A percentile compares a stretch with the other conserved stretches of the same genome.
These are phyloP conservation scores for Oscheius sp. DNA, from an alignment of 2,888 invertebrate species.

Conservation along the genomic window DNA sequence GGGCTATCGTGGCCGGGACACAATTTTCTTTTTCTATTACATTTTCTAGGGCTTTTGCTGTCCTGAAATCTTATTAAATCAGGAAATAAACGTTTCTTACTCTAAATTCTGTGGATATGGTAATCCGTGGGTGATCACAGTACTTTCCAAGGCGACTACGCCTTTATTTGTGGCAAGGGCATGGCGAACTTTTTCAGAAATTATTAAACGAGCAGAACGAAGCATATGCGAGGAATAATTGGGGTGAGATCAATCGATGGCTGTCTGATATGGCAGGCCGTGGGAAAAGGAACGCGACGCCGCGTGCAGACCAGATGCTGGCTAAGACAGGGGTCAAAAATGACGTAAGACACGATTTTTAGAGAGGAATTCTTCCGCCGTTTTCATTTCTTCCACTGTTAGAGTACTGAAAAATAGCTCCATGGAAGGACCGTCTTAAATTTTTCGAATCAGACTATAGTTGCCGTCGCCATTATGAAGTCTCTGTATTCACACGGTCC, in stretches of 20 bases:
- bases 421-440: too few relatives aligned
- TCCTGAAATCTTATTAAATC: slow-evolving; percentile 75
- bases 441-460: too few relatives aligned
- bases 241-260: too few relatives aligned
- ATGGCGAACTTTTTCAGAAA: slow-evolving; percentile 42
- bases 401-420: too few relatives aligned
- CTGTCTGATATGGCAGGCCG: slow-evolving; percentile 1
- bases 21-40: slow-evolving; percentile 81
- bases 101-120: slow-evolving; percentile 90
- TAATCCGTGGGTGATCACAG: slow-evolving; percentile 98
- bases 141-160: slow-evolving; percentile 93
- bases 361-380: too few relatives aligned
- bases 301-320: too few relatives aligned
- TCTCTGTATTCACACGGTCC: too few relatives aligned
- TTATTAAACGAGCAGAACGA: slow-evolving; percentile 14
- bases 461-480: too few relatives aligned
- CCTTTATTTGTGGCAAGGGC: slow-evolving; percentile 54
- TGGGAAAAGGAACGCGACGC: background rate
- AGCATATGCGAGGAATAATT: background rate
- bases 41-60: slow-evolving; percentile 85
- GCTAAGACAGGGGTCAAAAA: too few relatives aligned
- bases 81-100: slow-evolving; percentile 66
- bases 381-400: too few relatives aligned
- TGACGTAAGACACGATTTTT: too few relatives aligned
- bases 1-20: slow-evolving; percentile 90